A percentile compares a stretch with the other conserved stretches of the same genome.
Evolutionary conservation across 2,797 vertebrate species (phyloP).

Genomic region (Pelochelys cantorii): DNA sequence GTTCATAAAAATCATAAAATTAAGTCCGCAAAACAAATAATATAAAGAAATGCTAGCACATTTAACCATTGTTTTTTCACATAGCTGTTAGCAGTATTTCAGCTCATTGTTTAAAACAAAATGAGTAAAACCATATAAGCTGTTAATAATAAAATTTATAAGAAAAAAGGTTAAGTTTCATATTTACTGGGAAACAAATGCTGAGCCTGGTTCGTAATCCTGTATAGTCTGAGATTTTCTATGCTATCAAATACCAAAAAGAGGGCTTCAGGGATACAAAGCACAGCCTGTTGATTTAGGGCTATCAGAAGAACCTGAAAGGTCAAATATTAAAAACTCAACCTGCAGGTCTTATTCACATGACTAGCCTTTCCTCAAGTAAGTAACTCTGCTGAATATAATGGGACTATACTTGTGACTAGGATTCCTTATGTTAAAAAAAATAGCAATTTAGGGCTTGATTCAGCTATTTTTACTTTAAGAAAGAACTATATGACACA

Average conservation of each 20-base stretch:
- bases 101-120: not conserved
- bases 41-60: not conserved
- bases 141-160: not conserved
- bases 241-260: not conserved
- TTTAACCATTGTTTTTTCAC: rapidly evolving
- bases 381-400: conserved; percentile 4
- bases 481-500: not conserved
- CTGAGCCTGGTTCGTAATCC: not conserved
- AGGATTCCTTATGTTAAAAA: not conserved
- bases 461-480: conserved; percentile 29
- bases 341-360: not conserved
- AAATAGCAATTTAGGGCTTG: conserved; percentile 14
- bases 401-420: conserved; percentile 6
- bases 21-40: not conserved
- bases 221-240: not conserved
- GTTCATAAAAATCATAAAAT: not conserved
- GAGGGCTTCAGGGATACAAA: not conserved
- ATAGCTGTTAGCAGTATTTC: not conserved
- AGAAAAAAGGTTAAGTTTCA: not conserved
- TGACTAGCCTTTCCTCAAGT: rapidly evolving
- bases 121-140: not conserved
- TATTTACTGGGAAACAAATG: not conserved
- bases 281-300: conserved; percentile 11
- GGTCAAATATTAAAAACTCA: not conserved
- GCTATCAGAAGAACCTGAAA: not conserved